Evolutionary conservation across 2,888 invertebrate genomes (phyloP), one percentile per base, ranked within the genome.

Genomic region (Clivina fossor): DNA sequence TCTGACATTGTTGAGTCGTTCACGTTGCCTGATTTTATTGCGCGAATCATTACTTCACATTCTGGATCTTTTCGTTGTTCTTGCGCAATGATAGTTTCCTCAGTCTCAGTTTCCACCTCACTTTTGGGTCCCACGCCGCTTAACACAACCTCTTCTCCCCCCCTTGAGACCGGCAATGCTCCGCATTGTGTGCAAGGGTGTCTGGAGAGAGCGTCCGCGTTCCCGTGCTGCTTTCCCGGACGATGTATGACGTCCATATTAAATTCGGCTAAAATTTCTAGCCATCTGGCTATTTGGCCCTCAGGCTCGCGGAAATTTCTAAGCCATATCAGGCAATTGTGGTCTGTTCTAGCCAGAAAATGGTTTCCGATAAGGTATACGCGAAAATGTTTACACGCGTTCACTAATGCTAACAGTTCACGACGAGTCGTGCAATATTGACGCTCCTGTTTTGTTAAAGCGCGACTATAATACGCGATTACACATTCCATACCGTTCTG

Each of bases 361-460:
- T 9, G 13, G 3, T 1, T 16, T 1, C 43, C 33, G 13, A 15
- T 15, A 7, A 53, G 16, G 18, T 53, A 53, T 33, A 22, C 35
- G 4, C 15, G n/a, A 26, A 53, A 53, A 7, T 53, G 43, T 15
- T 22, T 13, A 15, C 43, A 43, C 1, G 15, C 20, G 2, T 11
- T 22, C 11, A 53, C 22, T 8, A 53, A 28, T 13, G 53, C 53
- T 11, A 53, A 24, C 11, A 53, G 11, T 35, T 53, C 43, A n/a
- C 43, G 32, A 7, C 51, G 30, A 2, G 51, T 51, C 4, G 24
- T 33, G 24, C 51, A 53, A 40, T 53, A 53, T 7, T 19, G 20
- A 18, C 33, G 43, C 44, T 53, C 44, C 4, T 2, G 22, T 24
- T 44, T 53, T 2, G 33, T 35, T 9, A 53, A 9, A 2, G 35